Base-by-base conservation (phyloP, 2,888 invertebrate genomes). In the Drosophila niveifrons region DNA sequence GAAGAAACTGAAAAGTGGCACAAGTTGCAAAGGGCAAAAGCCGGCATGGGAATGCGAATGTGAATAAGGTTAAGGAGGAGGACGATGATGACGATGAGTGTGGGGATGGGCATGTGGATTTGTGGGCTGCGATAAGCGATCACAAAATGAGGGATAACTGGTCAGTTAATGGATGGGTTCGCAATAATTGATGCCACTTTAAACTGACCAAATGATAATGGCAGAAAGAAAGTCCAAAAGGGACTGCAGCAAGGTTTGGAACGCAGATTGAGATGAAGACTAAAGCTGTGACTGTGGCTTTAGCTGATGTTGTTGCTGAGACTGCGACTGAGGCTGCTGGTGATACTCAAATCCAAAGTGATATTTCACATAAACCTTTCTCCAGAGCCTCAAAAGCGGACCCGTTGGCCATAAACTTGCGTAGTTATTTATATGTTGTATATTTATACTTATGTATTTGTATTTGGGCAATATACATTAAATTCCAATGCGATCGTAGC, bases 151-250 rank as follows among this genome's bases (percentile, higher is more conserved):
- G 83, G 83, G 84, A 87, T 83, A 88, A 84, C 88, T 85, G 88
- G 85, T 66, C 83, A 85, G 73, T 82, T 85, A 85, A 85, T 85
- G 75, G 83, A 85, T 85, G 88, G 85, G 77, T 78, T 83, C 73
- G 73, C 79, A 81, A 85, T 88, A 85, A 85, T 85, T 85, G 88
- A 79, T 85, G 88, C 83, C 83, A 85, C 86, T 82, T 86, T 77
- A 83, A 83, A 79, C 68, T 84, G 85, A 69, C 74, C 72, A 81
- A 83, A 77, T 72, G 75, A 47, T 65, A 47, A 46, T 62, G 59
- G 41, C 57, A 31, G 58, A 78, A 81, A 83, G 83, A 83, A 83
- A 83, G 87, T 82, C 39, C 65, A 53, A 71, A 84, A 84, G 82
- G 82, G 73, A 62, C 59, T 58, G 53, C 39, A 63, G 43, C 39